Evolutionary conservation across 2,888 invertebrate genomes (phyloP).

Genomic region (Timema cristinae): DNA sequence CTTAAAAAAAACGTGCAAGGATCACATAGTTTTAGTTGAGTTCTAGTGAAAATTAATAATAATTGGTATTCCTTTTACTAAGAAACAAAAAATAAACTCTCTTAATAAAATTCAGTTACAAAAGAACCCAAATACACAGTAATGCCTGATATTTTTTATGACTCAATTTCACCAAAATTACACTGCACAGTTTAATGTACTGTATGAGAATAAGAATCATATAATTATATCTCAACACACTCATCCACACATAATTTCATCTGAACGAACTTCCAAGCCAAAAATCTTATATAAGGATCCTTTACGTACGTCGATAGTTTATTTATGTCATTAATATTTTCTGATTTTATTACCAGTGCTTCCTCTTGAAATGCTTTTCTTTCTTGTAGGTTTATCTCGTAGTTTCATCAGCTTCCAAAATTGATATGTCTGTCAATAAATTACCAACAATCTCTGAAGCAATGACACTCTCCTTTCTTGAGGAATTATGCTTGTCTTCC

Average conservation of each 20-base stretch:
- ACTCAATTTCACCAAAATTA: no score
- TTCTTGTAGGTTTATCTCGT: not conserved
- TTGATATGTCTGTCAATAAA: not conserved
- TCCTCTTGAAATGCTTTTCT: not conserved
- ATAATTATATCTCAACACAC: not conserved
- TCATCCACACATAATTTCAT: not conserved
- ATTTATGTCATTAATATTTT: not conserved
- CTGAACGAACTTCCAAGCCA: not conserved
- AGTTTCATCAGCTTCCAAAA: not conserved
- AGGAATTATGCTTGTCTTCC: not conserved
- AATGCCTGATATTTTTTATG: no score
- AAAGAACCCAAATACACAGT: no score
- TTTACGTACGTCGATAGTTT: not conserved
- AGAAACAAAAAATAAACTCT: no score
- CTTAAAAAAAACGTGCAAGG: no score
- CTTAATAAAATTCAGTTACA: no score
- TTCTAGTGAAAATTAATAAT: no score
- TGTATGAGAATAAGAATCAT: not conserved
- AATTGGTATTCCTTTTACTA: no score
- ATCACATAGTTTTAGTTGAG: no score
- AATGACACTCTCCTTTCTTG: not conserved
- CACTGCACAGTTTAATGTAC: not conserved
- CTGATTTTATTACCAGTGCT: not conserved
- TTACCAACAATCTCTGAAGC: not conserved
- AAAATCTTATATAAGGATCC: not conserved